These are phyloP conservation scores for Thalassophryne amazonica DNA, from an alignment of 2,797 vertebrate genomes.

Conservation along the genomic window DNA sequence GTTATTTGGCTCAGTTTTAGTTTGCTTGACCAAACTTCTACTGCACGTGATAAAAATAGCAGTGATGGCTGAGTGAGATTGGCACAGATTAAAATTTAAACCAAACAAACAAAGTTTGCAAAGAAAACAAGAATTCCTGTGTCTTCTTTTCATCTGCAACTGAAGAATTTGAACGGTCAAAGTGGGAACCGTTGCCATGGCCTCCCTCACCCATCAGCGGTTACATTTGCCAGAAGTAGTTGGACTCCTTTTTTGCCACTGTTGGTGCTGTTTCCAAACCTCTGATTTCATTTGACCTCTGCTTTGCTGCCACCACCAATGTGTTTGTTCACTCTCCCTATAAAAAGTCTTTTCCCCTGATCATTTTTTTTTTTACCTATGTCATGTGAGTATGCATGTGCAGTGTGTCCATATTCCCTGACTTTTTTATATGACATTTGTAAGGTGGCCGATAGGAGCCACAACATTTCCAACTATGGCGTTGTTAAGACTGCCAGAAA, in stretches of 20 bases:
- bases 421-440: conserved; percentile 53
- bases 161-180: conserved; percentile 43
- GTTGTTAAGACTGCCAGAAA: too few species aligned
- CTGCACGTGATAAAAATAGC: conserved; percentile 71
- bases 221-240: conserved; percentile 64
- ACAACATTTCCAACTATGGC: too few species aligned
- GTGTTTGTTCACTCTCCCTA: conserved; percentile 68
- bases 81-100: conserved; percentile 33
- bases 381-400: conserved; percentile 76
- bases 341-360: conserved; percentile 62
- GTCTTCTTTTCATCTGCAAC: conserved; percentile 47
- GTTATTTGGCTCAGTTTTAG: conserved; percentile 51
- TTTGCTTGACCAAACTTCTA: conserved; percentile 68
- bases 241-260: conserved; percentile 58
- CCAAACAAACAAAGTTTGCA: conserved; percentile 14
- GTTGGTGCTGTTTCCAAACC: conserved; percentile 54
- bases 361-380: conserved; percentile 57
- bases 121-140: conserved; percentile 31
- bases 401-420: conserved; percentile 61
- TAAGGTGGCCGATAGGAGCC: too few species aligned
- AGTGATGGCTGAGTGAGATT: conserved; percentile 79
- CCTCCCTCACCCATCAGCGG: conserved; percentile 77
- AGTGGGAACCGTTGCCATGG: conserved; percentile 53
- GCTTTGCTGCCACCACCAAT: conserved; percentile 71
- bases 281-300: conserved; percentile 68